These are phyloP conservation scores for Troilus luridus DNA, from an alignment of 2,888 invertebrate genomes.

Conservation along the genomic window DNA sequence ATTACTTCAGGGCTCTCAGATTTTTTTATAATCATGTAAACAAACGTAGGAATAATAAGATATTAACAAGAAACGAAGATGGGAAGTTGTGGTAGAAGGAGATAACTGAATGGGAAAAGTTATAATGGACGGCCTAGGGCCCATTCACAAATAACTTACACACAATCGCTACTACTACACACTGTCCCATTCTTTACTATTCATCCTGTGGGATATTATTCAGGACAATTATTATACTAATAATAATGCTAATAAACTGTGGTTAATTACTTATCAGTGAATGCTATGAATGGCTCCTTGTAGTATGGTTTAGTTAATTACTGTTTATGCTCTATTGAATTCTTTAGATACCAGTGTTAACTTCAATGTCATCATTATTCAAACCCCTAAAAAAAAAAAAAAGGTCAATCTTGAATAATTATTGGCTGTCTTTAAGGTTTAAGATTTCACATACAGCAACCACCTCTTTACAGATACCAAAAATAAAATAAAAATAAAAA, in stretches of 20 bases:
- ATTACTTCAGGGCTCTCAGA: background rate
- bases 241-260: background rate
- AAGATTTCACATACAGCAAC: too few relatives aligned
- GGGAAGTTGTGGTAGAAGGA: background rate
- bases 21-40: background rate
- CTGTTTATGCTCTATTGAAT: background rate
- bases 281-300: too few relatives aligned
- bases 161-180: background rate
- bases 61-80: background rate
- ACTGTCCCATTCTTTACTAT: background rate
- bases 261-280: background rate
- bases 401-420: too few relatives aligned
- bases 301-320: too few relatives aligned
- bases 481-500: too few relatives aligned
- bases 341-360: too few relatives aligned
- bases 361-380: too few relatives aligned
- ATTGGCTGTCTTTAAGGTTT: too few relatives aligned
- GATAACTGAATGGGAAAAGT: background rate
- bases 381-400: too few relatives aligned
- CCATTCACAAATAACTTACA: slow-evolving; percentile 5
- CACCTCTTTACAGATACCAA: too few relatives aligned
- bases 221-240: background rate
- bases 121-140: background rate
- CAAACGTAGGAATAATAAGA: background rate
- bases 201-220: background rate